These are phyloP conservation scores for Drosophila affinis DNA, from an alignment of 2,888 invertebrate genomes.

Conservation along the genomic window DNA sequence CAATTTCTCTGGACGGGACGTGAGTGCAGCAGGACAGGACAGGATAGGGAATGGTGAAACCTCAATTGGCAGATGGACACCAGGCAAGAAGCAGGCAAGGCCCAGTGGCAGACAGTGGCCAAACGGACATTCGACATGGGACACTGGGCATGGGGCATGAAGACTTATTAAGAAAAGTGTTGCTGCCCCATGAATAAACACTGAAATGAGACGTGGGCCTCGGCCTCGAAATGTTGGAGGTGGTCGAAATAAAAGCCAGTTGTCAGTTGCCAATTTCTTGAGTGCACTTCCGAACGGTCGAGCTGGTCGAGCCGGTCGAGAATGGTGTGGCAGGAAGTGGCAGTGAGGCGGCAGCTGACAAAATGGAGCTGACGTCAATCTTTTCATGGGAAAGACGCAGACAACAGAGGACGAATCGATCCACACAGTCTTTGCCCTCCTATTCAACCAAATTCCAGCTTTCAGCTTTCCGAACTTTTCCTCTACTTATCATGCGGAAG, in stretches of 20 bases:
- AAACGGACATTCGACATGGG: constrained; percentile 25
- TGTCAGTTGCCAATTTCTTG: constrained; percentile 43
- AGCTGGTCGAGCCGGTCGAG: background rate
- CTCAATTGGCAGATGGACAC: constrained; percentile 44
- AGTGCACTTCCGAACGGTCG: constrained; percentile 22
- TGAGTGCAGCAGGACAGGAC: background rate
- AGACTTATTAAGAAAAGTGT: constrained; percentile 44
- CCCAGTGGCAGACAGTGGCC: constrained; percentile 21
- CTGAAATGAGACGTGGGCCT: constrained; percentile 33
- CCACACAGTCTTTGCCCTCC: background rate
- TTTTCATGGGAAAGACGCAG: background rate
- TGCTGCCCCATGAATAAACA: constrained; percentile 52
- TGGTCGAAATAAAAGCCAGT: constrained; percentile 34
- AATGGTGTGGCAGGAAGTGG: background rate
- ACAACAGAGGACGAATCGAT: background rate
- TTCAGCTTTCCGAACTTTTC: background rate
- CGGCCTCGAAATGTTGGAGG: constrained; percentile 11
- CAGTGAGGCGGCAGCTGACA: constrained; percentile 28
- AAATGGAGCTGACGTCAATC: constrained; percentile 14
- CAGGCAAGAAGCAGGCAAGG: background rate
- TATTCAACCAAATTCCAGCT: background rate
- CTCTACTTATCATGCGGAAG: background rate
- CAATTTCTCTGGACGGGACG: constrained; percentile 12
- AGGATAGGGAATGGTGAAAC: constrained; percentile 18
- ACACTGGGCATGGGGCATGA: constrained; percentile 13